Evolutionary conservation across 1,140 invertebrate genomes (phyloP).

Genomic region (Drosophila santomea): DNA sequence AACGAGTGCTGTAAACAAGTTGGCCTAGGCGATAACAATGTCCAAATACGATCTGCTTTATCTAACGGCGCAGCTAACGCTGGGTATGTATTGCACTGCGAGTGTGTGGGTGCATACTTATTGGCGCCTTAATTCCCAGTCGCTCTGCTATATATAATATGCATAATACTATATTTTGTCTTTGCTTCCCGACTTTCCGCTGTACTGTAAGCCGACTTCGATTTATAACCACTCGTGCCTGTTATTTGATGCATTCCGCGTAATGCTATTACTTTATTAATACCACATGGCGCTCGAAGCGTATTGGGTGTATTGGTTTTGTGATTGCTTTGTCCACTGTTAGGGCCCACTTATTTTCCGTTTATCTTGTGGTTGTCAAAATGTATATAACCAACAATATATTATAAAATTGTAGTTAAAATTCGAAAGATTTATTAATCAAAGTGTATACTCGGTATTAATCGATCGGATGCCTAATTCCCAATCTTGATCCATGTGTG

Average conservation of each 20-base stretch:
- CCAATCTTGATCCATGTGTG: constrained; percentile 16
- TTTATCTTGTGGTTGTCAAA: not conserved
- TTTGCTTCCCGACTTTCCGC: not conserved
- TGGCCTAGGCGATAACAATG: constrained; percentile 45
- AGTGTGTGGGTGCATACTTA: constrained; percentile 33
- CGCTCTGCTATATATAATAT: not conserved
- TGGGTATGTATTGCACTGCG: constrained; percentile 61
- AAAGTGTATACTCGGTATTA: constrained; percentile 11
- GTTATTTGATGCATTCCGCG: not conserved
- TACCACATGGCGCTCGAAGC: constrained; percentile 11
- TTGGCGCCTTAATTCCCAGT: constrained; percentile 42
- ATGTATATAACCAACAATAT: not conserved
- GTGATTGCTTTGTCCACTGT: not conserved
- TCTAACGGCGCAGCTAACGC: constrained; percentile 66
- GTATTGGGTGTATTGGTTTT: not conserved
- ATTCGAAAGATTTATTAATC: not conserved
- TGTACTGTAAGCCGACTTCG: constrained; percentile 10
- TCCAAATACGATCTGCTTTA: constrained; percentile 65
- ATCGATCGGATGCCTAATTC: constrained; percentile 13
- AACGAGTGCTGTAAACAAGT: constrained; percentile 64
- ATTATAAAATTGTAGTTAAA: not conserved
- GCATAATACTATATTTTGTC: constrained; percentile 38
- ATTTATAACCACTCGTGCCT: constrained; percentile 2
- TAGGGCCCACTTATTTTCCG: not conserved
- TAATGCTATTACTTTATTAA: constrained; percentile 21